Conservation (phyloP, 1,140 invertebrate genomes). For the Bilobella aurantiaca region DNA sequence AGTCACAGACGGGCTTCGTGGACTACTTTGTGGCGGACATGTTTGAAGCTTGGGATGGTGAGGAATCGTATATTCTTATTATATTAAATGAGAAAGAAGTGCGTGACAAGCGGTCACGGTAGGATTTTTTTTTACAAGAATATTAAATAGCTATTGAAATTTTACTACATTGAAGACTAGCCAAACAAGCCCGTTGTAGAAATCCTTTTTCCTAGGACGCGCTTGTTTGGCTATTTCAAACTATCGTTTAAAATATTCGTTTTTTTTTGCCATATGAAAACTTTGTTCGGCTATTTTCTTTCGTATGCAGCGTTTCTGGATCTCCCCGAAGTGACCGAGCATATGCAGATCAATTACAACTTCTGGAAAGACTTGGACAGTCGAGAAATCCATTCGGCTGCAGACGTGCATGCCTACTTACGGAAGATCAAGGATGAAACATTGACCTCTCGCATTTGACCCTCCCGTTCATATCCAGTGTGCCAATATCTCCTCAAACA, state of each 20-base stretch:
- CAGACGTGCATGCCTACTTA: constrained; percentile 15
- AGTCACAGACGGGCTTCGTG: constrained; percentile 91
- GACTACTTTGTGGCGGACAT: constrained; percentile 94
- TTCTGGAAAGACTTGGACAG: constrained; percentile 68
- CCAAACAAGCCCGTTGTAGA: no score
- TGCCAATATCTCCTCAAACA: neutral
- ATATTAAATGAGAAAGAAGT: no score
- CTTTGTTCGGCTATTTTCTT: constrained; percentile 2
- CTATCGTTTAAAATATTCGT: no score
- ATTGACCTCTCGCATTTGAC: neutral
- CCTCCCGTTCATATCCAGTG: constrained; percentile 1
- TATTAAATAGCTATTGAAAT: no score
- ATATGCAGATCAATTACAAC: constrained; percentile 74
- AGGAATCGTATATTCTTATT: constrained; percentile 40
- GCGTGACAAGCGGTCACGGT: no score
- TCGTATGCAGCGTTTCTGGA: constrained; percentile 59
- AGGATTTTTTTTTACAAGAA: no score
- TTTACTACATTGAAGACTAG: no score
- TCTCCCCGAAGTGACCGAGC: constrained; percentile 73
- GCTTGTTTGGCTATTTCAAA: no score
- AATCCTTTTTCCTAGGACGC: no score
- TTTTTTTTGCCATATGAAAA: no score
- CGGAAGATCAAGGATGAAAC: neutral
- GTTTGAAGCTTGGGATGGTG: constrained; percentile 94
- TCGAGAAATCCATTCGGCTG: constrained; percentile 29